Percentiles rank a stretch among this genome's conserved stretches.
These are phyloP conservation scores for Cheilosia grossa DNA, from an alignment of 2,888 invertebrate genomes.

Conservation along the genomic window DNA sequence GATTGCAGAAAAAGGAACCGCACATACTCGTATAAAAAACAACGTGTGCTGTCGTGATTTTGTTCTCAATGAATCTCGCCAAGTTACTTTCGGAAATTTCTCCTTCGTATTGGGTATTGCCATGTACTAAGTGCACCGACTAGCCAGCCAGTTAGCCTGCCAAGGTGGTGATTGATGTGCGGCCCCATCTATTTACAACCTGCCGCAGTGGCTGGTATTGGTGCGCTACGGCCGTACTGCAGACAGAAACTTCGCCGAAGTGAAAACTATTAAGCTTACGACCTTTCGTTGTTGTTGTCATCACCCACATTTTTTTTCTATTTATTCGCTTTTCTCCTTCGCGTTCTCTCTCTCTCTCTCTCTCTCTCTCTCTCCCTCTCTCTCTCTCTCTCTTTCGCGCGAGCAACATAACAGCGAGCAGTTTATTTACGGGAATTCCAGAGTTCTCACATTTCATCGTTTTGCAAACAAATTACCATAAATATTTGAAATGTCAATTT, in stretches of 20 bases:
- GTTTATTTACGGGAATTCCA: conserved; percentile 51
- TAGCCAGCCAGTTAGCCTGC: conserved; percentile 56
- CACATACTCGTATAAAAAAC: not conserved
- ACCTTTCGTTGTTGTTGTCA: conserved; percentile 60
- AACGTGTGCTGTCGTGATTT: conserved; percentile 43
- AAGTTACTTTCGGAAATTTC: conserved; percentile 75
- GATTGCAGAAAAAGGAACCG: conserved; percentile 26
- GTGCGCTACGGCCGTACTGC: conserved; percentile 7
- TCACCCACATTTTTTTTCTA: conserved; percentile 54
- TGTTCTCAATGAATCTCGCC: conserved; percentile 74
- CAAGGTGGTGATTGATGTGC: conserved; percentile 66
- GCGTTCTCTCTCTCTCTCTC: not conserved
- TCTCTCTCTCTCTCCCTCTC: not conserved
- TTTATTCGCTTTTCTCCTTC: conserved; percentile 10
- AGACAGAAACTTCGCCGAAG: conserved; percentile 42
- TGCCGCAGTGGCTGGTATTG: conserved; percentile 43
- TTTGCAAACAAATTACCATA: conserved; percentile 58
- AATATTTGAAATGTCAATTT: conserved; percentile 66
- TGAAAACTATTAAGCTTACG: conserved; percentile 67
- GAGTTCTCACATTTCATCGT: conserved; percentile 24
- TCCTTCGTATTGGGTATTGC: conserved; percentile 54
- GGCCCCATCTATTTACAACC: conserved; percentile 69
- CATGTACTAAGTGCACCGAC: conserved; percentile 18
- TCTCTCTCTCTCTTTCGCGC: not conserved
- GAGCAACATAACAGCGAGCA: conserved; percentile 20